phyloP scores from a whole-genome alignment of 2,113 vertebrate species.

The Poeciliopsis prolifica region DNA sequence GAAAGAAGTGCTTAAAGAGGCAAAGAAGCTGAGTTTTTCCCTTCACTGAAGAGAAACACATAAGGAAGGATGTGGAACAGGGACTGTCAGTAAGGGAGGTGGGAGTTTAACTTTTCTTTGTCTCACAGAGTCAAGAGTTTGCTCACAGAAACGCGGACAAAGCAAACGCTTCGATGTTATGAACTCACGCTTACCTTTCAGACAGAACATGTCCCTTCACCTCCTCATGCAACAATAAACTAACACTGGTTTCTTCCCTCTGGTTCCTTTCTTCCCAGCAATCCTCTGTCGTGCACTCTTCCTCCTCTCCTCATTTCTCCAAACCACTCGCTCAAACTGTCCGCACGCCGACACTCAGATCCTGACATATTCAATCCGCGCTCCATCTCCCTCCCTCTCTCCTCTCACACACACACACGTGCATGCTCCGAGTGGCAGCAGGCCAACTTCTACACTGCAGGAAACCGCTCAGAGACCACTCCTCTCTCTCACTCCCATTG shows the following conservation, averaged over 20 bases:
- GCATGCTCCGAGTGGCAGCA: constrained; percentile 56
- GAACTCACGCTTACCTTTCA: constrained; percentile 70
- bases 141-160: neutral
- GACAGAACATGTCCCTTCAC: constrained; percentile 71
- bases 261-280: constrained; percentile 18
- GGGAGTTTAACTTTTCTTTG: constrained; percentile 68
- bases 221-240: constrained; percentile 33
- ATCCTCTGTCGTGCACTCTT: constrained; percentile 21
- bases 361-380: constrained; percentile 55
- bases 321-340: constrained; percentile 35
- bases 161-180: neutral
- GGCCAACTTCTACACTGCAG: constrained; percentile 69
- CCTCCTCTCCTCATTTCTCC: constrained; percentile 22
- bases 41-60: constrained; percentile 35
- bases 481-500: constrained; percentile 23
- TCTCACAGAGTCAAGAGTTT: constrained; percentile 48
- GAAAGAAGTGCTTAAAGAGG: constrained; percentile 44
- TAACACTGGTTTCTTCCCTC: constrained; percentile 2
- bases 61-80: constrained; percentile 44
- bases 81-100: constrained; percentile 40
- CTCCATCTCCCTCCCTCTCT: constrained; percentile 58
- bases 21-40: constrained; percentile 10
- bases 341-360: constrained; percentile 47
- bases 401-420: constrained; percentile 16
- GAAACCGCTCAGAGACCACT: constrained; percentile 62